Evolutionary conservation across 2,797 vertebrate genomes (phyloP).

Genomic region (Eremophila alpestris): DNA sequence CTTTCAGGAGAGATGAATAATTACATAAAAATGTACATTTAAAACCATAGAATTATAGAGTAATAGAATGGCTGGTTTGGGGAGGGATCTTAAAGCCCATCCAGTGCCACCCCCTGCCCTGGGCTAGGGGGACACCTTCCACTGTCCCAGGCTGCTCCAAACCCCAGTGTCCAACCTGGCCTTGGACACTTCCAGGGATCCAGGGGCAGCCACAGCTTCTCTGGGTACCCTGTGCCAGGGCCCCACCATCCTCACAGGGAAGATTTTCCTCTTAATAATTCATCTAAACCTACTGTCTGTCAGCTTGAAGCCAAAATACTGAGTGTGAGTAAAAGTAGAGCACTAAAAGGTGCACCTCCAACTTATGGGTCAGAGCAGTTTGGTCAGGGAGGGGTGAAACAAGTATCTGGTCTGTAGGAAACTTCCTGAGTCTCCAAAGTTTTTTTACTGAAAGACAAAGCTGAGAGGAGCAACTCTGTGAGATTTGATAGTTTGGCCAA

Average conservation of each 20-base stretch:
- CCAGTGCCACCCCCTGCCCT: accelerated
- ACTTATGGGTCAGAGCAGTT: not conserved
- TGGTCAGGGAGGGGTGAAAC: not conserved
- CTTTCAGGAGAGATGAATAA: not conserved
- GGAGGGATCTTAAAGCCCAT: accelerated
- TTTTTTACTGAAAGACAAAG: not conserved
- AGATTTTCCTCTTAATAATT: not conserved
- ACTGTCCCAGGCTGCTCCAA: not conserved
- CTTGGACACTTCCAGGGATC: not conserved
- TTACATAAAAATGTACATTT: not conserved
- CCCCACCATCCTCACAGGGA: too few relatives aligned
- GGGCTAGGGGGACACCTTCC: accelerated
- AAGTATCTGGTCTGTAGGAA: not conserved
- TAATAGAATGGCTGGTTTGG: not conserved
- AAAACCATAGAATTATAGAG: not conserved
- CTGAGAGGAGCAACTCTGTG: accelerated
- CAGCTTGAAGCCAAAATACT: not conserved
- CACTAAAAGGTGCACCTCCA: not conserved
- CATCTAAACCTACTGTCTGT: not conserved
- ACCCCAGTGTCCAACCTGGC: not conserved
- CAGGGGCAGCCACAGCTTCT: not conserved
- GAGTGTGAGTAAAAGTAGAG: not conserved
- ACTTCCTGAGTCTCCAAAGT: not conserved
- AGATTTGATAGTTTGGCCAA: not conserved
- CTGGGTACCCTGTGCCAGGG: not conserved